phyloP scores from a whole-genome alignment of 2,888 invertebrate genomes.

The Oscheius sp. region DNA sequence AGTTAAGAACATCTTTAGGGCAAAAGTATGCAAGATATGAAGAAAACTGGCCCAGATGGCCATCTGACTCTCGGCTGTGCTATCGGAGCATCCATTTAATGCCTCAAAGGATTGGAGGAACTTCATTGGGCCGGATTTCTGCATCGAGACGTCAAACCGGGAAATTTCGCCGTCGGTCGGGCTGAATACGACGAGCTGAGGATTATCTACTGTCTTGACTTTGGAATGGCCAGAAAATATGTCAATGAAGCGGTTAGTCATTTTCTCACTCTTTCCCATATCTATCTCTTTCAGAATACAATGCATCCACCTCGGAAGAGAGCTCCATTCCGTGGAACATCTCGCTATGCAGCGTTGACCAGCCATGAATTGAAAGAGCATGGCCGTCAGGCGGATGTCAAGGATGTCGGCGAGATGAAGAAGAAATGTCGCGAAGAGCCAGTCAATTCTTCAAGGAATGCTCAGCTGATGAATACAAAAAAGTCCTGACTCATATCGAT shows the following conservation, averaged over 20 bases:
- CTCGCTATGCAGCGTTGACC: constrained; percentile 61
- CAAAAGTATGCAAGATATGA: constrained; percentile 48
- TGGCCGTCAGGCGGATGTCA: constrained; percentile 58
- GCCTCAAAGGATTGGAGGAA: constrained; percentile 64
- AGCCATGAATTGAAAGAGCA: constrained; percentile 53
- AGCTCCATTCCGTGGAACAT: constrained; percentile 62
- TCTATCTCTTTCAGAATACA: constrained; percentile 45
- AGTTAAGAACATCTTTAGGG: no score
- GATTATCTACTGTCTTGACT: constrained; percentile 64
- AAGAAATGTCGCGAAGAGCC: constrained; percentile 30
- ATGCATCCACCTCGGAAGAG: constrained; percentile 53
- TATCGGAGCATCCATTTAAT: constrained; percentile 59
- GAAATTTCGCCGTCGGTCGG: constrained; percentile 63
- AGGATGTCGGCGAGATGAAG: constrained; percentile 48
- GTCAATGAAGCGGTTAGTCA: no score
- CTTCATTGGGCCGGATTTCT: constrained; percentile 57
- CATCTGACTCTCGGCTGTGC: constrained; percentile 58
- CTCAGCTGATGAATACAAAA: constrained; percentile 41
- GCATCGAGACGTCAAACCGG: constrained; percentile 54
- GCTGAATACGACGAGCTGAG: constrained; percentile 56
- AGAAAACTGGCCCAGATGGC: constrained; percentile 46
- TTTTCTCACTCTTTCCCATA: no score
- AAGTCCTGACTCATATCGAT: constrained; percentile 44
- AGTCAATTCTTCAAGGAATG: constrained; percentile 38
- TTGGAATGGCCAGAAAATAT: constrained; percentile 59